Evolutionary conservation across 1,140 invertebrate species (phyloP).

Genomic region (Semibalanus balanoides): DNA sequence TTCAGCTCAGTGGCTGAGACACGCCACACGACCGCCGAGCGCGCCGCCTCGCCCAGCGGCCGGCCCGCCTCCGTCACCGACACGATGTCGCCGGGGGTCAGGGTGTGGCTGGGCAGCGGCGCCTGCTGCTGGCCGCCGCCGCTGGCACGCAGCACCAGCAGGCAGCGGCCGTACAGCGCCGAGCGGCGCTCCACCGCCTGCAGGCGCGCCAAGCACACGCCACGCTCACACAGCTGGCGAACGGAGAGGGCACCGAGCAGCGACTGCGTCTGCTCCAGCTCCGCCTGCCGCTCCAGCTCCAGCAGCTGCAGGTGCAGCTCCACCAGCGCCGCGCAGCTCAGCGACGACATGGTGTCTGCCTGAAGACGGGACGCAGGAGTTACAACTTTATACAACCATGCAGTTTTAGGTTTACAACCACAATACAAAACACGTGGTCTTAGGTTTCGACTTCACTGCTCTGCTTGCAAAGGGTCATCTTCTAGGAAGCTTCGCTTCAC

Average conservation of each 20-base stretch:
- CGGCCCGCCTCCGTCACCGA: not conserved
- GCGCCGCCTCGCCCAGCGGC: not conserved
- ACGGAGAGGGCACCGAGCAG: not conserved
- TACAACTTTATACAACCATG: too few relatives aligned
- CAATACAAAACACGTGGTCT: too few relatives aligned
- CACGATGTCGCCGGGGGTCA: not conserved
- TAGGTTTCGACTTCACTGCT: too few relatives aligned
- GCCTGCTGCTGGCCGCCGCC: not conserved
- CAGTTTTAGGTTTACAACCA: too few relatives aligned
- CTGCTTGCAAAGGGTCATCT: too few relatives aligned
- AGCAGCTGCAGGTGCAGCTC: not conserved
- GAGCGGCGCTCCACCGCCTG: not conserved
- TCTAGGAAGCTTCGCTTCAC: too few relatives aligned
- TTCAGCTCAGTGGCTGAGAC: not conserved
- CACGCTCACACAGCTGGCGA: not conserved
- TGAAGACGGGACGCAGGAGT: too few relatives aligned
- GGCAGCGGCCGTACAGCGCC: not conserved
- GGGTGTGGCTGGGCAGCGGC: not conserved
- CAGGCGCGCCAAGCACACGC: not conserved
- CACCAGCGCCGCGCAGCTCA: not conserved
- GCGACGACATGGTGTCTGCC: not conserved
- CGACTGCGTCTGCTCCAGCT: not conserved
- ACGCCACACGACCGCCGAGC: not conserved
- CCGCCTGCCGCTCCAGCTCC: not conserved
- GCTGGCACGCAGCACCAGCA: not conserved